phyloP scores from a whole-genome alignment of 2,797 vertebrate genomes.

The Myotis myotis region DNA sequence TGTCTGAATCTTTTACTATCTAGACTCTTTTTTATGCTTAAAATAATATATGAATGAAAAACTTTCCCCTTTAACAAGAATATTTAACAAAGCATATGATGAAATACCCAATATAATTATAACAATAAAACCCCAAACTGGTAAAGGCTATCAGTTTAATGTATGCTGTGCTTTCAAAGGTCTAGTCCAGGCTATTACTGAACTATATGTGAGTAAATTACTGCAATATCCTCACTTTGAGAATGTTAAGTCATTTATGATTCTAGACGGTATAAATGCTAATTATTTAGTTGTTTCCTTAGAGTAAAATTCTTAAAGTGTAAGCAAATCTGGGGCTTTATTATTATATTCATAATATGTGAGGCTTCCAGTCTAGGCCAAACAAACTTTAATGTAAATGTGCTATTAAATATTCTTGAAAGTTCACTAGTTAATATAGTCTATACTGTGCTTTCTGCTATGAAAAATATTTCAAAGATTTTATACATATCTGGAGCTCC shows the following conservation, averaged over 20 bases:
- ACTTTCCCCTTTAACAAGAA: neutral
- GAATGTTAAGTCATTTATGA: neutral
- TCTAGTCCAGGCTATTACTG: neutral
- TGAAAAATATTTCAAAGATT: constrained; percentile 21
- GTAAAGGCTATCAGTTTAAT: neutral
- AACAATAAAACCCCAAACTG: neutral
- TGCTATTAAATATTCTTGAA: constrained; percentile 1
- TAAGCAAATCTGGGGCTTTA: neutral
- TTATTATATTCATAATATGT: neutral
- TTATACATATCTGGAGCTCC: neutral
- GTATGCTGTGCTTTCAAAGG: neutral
- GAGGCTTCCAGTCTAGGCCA: neutral
- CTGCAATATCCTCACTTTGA: neutral
- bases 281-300: constrained; percentile 27
- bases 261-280: neutral
- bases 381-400: neutral
- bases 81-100: neutral
- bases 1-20: neutral
- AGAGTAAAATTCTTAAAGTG: constrained; percentile 5
- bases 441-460: neutral
- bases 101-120: neutral
- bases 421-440: neutral
- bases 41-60: neutral
- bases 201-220: neutral
- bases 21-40: neutral